Conservation (phyloP, 2,888 invertebrate species). For the Beris morrisii region DNA sequence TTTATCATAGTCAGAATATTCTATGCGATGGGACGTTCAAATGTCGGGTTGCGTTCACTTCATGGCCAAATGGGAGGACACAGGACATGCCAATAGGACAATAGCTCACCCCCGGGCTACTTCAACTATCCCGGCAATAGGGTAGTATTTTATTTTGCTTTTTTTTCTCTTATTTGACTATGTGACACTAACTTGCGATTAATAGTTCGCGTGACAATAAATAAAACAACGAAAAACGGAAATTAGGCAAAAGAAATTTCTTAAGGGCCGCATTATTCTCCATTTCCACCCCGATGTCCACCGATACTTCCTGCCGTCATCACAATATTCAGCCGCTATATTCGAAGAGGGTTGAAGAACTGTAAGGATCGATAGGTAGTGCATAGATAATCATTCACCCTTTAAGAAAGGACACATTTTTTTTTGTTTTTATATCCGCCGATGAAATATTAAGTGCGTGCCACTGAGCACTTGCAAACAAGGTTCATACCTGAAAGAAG, state of each 20-base stretch:
- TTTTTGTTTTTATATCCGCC: neutral
- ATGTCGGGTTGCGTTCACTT: no score
- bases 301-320: constrained; percentile 20
- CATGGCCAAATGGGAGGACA: no score
- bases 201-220: constrained; percentile 22
- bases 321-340: neutral
- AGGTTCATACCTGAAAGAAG: neutral
- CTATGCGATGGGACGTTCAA: no score
- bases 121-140: no score
- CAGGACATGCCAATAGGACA: no score
- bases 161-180: neutral
- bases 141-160: no score
- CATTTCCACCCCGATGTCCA: neutral
- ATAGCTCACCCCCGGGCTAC: no score
- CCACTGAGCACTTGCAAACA: neutral
- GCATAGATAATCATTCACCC: no score
- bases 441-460: constrained; percentile 17
- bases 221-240: constrained; percentile 9
- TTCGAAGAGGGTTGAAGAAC: neutral
- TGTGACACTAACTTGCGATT: constrained; percentile 22
- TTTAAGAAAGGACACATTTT: no score
- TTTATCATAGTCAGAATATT: no score
- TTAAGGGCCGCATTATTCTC: constrained; percentile 6
- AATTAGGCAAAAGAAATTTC: constrained; percentile 18
- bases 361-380: no score